phyloP scores from a whole-genome alignment of 1,140 invertebrate genomes.

The Lordiphosa stackelbergi region DNA sequence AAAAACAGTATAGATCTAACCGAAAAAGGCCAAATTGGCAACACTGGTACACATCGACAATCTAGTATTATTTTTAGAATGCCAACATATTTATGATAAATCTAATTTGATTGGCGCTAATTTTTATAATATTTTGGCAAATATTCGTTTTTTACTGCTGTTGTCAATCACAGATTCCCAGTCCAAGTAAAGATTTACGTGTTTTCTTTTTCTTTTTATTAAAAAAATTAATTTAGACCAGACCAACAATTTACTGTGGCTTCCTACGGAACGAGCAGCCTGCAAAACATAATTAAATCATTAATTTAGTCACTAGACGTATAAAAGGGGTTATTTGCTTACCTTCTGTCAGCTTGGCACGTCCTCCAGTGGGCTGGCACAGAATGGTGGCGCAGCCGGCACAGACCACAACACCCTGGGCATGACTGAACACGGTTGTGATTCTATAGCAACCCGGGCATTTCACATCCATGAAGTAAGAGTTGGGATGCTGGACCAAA shows the following conservation, averaged over 20 bases:
- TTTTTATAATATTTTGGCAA: too few relatives aligned
- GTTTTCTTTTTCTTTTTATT: slow-evolving; percentile 70
- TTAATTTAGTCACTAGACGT: neutral
- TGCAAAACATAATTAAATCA: slow-evolving; percentile 78
- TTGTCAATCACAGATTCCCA: slow-evolving; percentile 4
- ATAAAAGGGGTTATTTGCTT: slow-evolving; percentile 25
- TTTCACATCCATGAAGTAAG: slow-evolving; percentile 99
- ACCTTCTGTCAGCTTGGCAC: slow-evolving; percentile 98
- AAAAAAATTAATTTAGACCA: slow-evolving; percentile 71
- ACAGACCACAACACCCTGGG: slow-evolving; percentile 98
- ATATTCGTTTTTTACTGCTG: too few relatives aligned
- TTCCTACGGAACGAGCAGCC: slow-evolving; percentile 97
- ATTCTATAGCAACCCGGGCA: slow-evolving; percentile 99
- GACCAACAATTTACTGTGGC: slow-evolving; percentile 85
- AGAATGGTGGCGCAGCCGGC: slow-evolving; percentile 98
- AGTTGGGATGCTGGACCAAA: slow-evolving; percentile 98
- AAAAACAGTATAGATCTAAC: too few relatives aligned
- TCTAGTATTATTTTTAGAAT: too few relatives aligned
- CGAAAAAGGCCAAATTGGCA: too few relatives aligned
- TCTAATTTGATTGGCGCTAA: too few relatives aligned
- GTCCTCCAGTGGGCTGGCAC: slow-evolving; percentile 98
- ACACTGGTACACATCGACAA: too few relatives aligned
- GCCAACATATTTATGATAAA: too few relatives aligned
- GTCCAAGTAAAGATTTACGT: slow-evolving; percentile 21
- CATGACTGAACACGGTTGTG: slow-evolving; percentile 99